Evolutionary conservation across 2,113 vertebrate species (phyloP).

Genomic region (Microtus oregoni): DNA sequence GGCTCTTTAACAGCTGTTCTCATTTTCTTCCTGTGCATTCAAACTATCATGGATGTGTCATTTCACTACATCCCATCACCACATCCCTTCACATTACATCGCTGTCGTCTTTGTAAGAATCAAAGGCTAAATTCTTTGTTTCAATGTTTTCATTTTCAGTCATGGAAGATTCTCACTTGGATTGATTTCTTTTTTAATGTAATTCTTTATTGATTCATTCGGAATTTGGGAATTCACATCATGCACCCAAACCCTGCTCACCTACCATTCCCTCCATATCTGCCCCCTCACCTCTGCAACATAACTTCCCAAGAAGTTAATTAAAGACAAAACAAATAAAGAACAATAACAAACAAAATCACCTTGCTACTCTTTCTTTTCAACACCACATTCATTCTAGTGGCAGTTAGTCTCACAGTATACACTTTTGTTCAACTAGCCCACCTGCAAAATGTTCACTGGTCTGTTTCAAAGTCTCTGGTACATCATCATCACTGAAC

Average conservation of each 20-base stretch:
- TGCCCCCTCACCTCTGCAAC: no score
- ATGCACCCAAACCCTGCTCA: no score
- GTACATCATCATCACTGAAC: neutral
- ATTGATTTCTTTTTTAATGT: no score
- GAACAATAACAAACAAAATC: no score
- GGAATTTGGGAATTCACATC: no score
- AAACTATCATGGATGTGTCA: neutral
- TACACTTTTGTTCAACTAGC: no score
- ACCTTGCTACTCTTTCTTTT: no score
- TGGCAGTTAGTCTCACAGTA: no score
- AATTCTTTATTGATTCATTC: neutral
- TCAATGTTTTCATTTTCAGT: neutral
- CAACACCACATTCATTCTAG: no score
- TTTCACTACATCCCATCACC: neutral
- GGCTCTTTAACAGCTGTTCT: neutral
- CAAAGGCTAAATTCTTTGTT: neutral
- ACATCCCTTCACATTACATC: neutral
- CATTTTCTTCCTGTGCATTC: neutral
- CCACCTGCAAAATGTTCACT: neutral
- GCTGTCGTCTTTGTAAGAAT: neutral
- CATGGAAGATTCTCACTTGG: neutral
- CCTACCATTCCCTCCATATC: no score
- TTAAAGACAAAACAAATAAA: no score
- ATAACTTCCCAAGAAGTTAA: no score
- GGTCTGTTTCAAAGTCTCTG: neutral